Evolutionary conservation across 2,797 vertebrate genomes (phyloP).

Genomic region (Alosa sapidissima): DNA sequence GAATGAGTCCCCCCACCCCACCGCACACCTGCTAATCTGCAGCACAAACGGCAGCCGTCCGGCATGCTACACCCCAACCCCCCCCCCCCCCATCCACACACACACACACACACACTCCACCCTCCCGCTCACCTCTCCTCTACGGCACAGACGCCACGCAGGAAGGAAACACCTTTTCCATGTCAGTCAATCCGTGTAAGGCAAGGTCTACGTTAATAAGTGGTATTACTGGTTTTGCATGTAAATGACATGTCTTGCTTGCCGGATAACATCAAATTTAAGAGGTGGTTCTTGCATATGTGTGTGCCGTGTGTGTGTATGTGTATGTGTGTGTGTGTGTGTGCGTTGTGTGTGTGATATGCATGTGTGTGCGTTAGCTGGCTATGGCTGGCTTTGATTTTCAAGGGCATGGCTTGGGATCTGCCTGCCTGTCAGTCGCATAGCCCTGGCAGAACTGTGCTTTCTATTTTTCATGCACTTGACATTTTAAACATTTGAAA

Average conservation of each 20-base stretch:
- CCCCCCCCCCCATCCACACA: not conserved
- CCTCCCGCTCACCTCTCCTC: not conserved
- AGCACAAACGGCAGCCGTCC: conserved; percentile 33
- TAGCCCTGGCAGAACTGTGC: conserved; percentile 20
- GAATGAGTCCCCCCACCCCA: conserved; percentile 43
- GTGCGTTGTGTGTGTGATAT: not conserved
- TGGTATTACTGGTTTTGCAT: conserved; percentile 68
- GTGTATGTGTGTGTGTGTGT: not conserved
- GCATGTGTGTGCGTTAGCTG: not conserved
- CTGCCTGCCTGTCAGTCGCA: conserved; percentile 4
- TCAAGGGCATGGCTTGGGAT: conserved; percentile 53
- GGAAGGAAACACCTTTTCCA: conserved; percentile 26
- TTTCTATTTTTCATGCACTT: conserved; percentile 50
- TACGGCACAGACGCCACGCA: not conserved
- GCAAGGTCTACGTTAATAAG: conserved; percentile 63
- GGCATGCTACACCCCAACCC: not conserved
- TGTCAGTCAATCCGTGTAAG: conserved; percentile 62
- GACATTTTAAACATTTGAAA: conserved; percentile 59
- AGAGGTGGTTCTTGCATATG: conserved; percentile 35
- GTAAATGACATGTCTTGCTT: conserved; percentile 67
- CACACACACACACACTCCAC: not conserved
- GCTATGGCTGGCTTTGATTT: conserved; percentile 54
- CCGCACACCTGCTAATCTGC: conserved; percentile 35
- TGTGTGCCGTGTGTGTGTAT: conserved; percentile 18
- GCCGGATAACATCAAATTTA: conserved; percentile 59